Evolutionary conservation across 2,797 vertebrate genomes (phyloP), one percentile per base, ranked within the genome.

Genomic region (Phaenicophaeus curvirostris): DNA sequence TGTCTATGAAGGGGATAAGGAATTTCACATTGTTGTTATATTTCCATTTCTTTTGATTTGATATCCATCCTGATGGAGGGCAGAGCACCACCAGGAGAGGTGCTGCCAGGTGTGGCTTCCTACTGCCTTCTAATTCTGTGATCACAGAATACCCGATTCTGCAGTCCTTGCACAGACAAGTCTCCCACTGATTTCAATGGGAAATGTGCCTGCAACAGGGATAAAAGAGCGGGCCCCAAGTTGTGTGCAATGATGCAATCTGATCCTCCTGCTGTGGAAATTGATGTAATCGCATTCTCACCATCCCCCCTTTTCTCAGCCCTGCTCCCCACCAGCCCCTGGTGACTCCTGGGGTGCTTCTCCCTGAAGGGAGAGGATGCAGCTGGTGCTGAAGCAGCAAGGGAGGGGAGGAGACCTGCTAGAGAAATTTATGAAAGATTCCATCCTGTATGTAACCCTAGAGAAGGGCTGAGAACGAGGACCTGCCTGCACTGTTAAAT

Each of bases 211-310:
- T 59, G 89, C 89, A 88, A 89, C 89, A 48, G 85, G 90, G 94
- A 93, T 92, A 72, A 93, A 96, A 95, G 94, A 95, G 87, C 11
- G 23, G 93, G 83, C 90, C 84, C 63, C 87, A 82, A 91, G 83
- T 95, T 93, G 93, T 93, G 94, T 93, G 79, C 81, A 76, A 63
- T 90, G 87, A 93, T 88, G 95, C 91, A 96, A 90, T 91, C 86
- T 44, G 92, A 96, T 95, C 91, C 91, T 79, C 95, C 95, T 88
- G 90, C 93, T 89, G 96, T 86, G 95, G 87, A 95, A 94, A 94
- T 93, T 91, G 96, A 94, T 95, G 94, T 94, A 90, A 96, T 93
- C 73, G 19, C 84, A 82, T 95, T 90, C 77, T 95, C 58, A 7
- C 77, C 85, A 93, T 91, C 58, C 77, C 91, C 75, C 58, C 48